Percentiles rank a stretch among this genome's conserved stretches.
phyloP scores from a whole-genome alignment of 2,113 vertebrate species.

The Malurus cyaneus region DNA sequence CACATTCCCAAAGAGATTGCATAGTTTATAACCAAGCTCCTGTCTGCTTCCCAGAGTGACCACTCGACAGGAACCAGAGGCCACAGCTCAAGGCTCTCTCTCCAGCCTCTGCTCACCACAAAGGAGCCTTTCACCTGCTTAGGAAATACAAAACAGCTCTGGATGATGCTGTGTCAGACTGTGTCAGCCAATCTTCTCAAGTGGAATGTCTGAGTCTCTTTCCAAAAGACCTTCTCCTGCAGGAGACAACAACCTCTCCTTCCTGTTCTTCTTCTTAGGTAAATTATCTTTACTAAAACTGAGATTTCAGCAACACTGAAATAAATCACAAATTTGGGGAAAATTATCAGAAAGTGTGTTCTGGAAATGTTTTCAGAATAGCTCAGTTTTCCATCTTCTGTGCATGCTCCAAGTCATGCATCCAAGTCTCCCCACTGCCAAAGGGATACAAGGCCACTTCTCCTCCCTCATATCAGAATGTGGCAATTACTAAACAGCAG shows the following conservation, averaged over 20 bases:
- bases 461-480: fast-evolving
- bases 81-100: background rate
- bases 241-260: background rate
- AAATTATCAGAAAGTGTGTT: background rate
- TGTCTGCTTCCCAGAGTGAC: background rate
- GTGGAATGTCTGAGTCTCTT: background rate
- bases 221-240: background rate
- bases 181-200: background rate
- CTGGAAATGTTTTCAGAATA: background rate
- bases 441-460: background rate
- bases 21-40: background rate
- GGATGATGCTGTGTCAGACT: background rate
- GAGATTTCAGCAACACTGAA: background rate
- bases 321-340: background rate
- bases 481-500: background rate
- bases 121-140: background rate
- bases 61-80: background rate
- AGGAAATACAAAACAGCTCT: background rate
- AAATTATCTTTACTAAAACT: background rate
- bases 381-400: background rate
- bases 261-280: background rate
- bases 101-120: background rate
- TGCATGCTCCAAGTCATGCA: background rate
- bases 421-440: background rate
- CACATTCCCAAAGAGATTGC: background rate